Conservation (phyloP, 2,113 vertebrate species). For the Gallinago jamesoni region DNA sequence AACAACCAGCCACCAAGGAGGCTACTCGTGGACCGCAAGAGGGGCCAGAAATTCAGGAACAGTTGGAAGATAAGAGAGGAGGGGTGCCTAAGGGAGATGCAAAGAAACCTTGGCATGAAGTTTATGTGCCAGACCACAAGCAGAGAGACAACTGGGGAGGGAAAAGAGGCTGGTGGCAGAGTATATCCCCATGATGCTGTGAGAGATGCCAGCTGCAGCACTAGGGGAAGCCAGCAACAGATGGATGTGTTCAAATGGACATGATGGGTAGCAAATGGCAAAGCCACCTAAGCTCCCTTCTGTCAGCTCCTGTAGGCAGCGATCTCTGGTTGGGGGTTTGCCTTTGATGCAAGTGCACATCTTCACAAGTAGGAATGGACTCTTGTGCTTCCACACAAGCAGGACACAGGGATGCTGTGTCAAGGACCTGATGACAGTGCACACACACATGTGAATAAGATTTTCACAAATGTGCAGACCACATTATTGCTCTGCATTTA, state of each 20-base stretch:
- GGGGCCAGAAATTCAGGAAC: neutral
- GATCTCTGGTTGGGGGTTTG: neutral
- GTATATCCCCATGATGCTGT: accelerated
- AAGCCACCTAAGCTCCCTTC: neutral
- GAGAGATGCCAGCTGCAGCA: constrained; percentile 34
- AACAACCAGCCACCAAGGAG: neutral
- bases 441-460: neutral
- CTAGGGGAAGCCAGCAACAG: constrained; percentile 31
- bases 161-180: neutral
- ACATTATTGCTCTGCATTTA: neutral
- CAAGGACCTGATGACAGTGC: neutral
- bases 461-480: neutral
- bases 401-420: neutral
- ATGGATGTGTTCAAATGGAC: constrained; percentile 25
- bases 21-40: neutral
- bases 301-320: neutral
- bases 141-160: neutral
- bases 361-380: neutral
- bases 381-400: neutral
- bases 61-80: neutral
- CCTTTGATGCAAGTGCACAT: neutral
- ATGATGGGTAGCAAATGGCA: constrained; percentile 9
- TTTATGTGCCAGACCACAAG: neutral
- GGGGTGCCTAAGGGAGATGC: neutral
- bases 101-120: constrained; percentile 2